Base-by-base conservation (phyloP, 2,797 vertebrate species). In the Morus bassanus region DNA sequence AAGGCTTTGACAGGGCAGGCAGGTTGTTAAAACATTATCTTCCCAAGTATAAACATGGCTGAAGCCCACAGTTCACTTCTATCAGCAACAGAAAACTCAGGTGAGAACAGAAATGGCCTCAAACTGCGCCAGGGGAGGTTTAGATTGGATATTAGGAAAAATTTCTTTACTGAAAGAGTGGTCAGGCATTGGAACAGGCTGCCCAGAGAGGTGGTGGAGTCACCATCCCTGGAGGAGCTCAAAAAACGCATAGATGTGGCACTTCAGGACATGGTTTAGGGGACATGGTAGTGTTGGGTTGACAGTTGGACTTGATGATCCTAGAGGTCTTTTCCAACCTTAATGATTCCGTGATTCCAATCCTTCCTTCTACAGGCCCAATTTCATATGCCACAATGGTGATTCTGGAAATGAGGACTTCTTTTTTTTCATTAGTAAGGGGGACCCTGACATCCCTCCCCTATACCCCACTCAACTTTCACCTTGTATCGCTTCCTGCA, bases 11-110 rank as follows among this genome's bases (percentile, higher is more conserved):
- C 54, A 12, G 7, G 24, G 27, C 60, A 76, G 54, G 53, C 7
- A 43, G 39, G 41, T 6, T 63, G 65, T 51, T 68, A 37, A 37
- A 35, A 39, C 18, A 3, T 18, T 4, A 1, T 10, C 57, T n/a
- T 41, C 30, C 28, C 30, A 9, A 24, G 56, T 2, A 28, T 2
- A 30, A 28, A 3, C n/a, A 8, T 0, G 3, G 75, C 75, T 54
- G 51, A 54, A 69, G 54, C 18, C 46, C 33, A 28, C 12, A 54
- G 43, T 7, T 37, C 25, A 18, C 39, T 35, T 65, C 33, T 8
- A 59, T 1, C 56, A 51, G 56, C 65, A 67, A 25, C 19, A 60
- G 16, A 59, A 51, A 41, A 35, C 24, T 4, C 23, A 9, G n/a
- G 14, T n/a, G 27, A 53, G 64, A 43, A 83, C 5, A 69, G 41